Percentiles rank a stretch among this genome's conserved stretches.
Conservation (phyloP, 2,113 vertebrate species). For the Benitochromis conjunctus region DNA sequence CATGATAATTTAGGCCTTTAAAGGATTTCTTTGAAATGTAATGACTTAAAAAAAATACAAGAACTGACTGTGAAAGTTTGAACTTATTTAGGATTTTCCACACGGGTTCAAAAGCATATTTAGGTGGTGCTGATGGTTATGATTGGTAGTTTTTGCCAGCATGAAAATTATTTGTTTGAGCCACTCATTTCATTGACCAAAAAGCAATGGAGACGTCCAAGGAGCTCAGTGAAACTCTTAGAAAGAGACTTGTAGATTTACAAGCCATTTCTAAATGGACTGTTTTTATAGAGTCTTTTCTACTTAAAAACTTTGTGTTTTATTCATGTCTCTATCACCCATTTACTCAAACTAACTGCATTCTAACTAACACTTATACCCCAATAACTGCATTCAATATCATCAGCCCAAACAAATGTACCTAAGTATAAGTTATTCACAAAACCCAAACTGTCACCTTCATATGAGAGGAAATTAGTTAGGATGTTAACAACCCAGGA, state of each 20-base stretch:
- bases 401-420: neutral
- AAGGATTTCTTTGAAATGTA: neutral
- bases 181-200: too few species aligned
- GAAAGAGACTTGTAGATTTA: neutral
- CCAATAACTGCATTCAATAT: neutral
- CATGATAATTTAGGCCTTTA: neutral
- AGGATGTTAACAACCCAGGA: too few species aligned
- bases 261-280: neutral
- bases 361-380: neutral
- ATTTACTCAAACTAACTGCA: neutral
- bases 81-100: neutral
- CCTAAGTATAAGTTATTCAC: neutral
- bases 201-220: too few species aligned
- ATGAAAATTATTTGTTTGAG: too few species aligned
- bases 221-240: neutral
- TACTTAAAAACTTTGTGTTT: neutral
- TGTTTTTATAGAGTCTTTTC: neutral
- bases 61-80: neutral
- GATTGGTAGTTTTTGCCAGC: too few species aligned
- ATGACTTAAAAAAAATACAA: neutral
- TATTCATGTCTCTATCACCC: neutral
- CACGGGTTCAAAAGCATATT: neutral
- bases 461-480: too few species aligned
- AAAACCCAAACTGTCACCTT: too few species aligned
- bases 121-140: neutral